Evolutionary conservation across 2,888 invertebrate species (phyloP), one percentile per base, ranked within the genome.

Genomic region (Nyleta sp.): DNA sequence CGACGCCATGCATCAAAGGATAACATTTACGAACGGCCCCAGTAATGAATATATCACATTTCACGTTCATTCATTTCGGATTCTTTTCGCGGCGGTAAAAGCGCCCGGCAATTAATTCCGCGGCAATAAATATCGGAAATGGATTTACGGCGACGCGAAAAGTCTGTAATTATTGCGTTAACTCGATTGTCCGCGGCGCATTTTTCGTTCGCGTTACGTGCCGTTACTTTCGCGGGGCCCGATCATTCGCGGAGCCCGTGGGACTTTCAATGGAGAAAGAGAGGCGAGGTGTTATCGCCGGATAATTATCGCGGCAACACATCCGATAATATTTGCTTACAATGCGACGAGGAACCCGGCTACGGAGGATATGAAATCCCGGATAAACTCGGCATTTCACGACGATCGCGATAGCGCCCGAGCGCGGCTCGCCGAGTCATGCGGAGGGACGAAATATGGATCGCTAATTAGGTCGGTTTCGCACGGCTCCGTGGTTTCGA

Each of bases 311-410:
- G 50, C 53, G 62, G 40, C 38, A 57, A 75, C 75, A 70, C 62
- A 70, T 75, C 70, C 75, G 75, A 75, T 75, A 53, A 59, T 74
- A 75, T 75, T 75, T 68, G 74, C 74, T 67, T 68, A 75, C 74
- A 75, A 75, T 75, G 67, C 60, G 60, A 60, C 31, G 68, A 53
- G 59, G 73, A 73, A 73, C 65, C 50, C 40, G 57, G 57, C 33
- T 42, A 50, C 59, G 44, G 48, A 31, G 65, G 53, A 62, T 60
- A 60, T 35, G 62, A 68, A 75, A 75, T 67, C 18, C 48, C 38
- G 52, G 42, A 67, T 50, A 46, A 24, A 48, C 55, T 60, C 28
- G 74, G 73, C 59, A 52, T 59, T 65, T 73, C 74, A 46, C 74
- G 74, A 60, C 50, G 74, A 74, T 67, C 74, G 74, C n/a, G 74